Conservation (phyloP, 2,113 vertebrate genomes). For the Gymnorhina tibicen region DNA sequence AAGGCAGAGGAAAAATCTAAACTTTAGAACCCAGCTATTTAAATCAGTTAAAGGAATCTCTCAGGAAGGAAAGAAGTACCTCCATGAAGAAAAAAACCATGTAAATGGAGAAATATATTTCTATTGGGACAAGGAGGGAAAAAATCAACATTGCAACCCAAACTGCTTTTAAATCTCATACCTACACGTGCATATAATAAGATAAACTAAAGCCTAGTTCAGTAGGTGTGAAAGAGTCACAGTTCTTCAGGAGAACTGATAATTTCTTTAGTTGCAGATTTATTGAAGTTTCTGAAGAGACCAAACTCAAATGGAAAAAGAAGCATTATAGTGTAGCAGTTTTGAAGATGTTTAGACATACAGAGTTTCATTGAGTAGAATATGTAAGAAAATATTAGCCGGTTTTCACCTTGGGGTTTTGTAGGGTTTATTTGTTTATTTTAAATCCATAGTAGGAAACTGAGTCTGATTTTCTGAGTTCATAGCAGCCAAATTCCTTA, state of each 20-base stretch:
- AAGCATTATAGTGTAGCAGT: neutral
- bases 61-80: neutral
- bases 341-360: neutral
- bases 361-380: neutral
- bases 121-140: rapidly evolving
- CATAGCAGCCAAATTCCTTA: neutral
- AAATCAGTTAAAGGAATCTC: neutral
- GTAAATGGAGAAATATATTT: neutral
- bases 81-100: neutral
- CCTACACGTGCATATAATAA: neutral
- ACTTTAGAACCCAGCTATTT: neutral
- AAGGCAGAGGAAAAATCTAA: neutral
- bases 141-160: neutral
- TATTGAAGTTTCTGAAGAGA: neutral
- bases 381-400: neutral
- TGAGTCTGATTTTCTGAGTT: neutral
- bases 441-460: neutral
- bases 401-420: neutral
- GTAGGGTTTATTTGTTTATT: neutral
- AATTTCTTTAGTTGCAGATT: neutral
- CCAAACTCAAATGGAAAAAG: neutral
- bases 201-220: neutral
- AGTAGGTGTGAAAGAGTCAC: neutral
- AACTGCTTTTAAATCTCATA: neutral
- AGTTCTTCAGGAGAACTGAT: neutral